Evolutionary conservation across 1,140 invertebrate species (phyloP).

Genomic region (Muscidifurax raptorellus): DNA sequence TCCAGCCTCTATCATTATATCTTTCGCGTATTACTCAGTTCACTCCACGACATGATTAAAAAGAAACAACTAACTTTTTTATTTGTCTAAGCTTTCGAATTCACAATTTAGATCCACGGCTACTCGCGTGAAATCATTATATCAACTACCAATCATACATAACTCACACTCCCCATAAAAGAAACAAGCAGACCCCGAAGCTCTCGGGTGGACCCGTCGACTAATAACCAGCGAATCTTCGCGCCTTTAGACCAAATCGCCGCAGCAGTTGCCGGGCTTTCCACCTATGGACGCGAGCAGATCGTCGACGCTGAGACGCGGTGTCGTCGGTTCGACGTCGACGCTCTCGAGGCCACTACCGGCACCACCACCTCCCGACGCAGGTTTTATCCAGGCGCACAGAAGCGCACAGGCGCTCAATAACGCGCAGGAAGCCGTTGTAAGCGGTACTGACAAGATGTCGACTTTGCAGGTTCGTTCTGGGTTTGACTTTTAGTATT

Average conservation of each 20-base stretch:
- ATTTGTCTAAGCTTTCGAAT: too few species aligned
- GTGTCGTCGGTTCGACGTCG: slow-evolving; percentile 34
- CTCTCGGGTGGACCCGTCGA: neutral
- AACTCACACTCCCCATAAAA: too few species aligned
- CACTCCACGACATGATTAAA: too few species aligned
- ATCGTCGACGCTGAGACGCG: slow-evolving; percentile 13
- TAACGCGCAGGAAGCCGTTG: neutral
- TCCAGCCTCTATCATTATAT: too few species aligned
- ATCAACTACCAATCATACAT: neutral
- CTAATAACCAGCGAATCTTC: slow-evolving; percentile 67
- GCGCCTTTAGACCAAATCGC: slow-evolving; percentile 66
- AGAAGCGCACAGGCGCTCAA: neutral
- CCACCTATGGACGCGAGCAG: neutral
- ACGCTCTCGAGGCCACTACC: slow-evolving; percentile 39
- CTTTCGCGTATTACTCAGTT: too few species aligned
- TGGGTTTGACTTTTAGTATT: neutral
- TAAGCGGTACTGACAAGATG: slow-evolving; percentile 69
- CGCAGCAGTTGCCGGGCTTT: slow-evolving; percentile 9
- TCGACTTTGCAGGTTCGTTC: slow-evolving; percentile 70
- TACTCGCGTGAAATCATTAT: too few species aligned
- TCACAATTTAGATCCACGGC: too few species aligned
- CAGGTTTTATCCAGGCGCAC: neutral
- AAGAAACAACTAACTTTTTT: too few species aligned
- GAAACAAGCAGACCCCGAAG: neutral
- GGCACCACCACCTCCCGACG: slow-evolving; percentile 5